Conservation (phyloP, 2,797 vertebrate species). For the Tapera naevia region DNA sequence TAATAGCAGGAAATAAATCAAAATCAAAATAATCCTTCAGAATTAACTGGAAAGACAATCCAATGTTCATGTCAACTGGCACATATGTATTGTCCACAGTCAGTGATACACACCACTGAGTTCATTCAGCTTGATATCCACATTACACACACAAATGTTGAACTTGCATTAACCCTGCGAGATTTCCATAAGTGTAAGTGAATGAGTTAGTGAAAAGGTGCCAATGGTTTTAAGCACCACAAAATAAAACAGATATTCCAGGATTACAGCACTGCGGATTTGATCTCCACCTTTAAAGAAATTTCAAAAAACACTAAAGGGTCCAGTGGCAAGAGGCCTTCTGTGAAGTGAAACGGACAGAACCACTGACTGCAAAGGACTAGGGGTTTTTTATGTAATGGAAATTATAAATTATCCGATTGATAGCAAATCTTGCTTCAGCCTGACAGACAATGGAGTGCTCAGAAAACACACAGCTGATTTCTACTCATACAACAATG, state of each 20-base stretch:
- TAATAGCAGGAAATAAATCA: neutral
- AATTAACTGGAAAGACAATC: neutral
- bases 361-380: neutral
- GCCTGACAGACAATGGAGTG: neutral
- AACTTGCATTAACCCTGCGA: neutral
- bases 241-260: neutral
- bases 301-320: neutral
- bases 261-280: neutral
- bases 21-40: neutral
- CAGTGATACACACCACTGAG: neutral
- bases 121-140: neutral
- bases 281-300: neutral
- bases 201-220: neutral
- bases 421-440: neutral
- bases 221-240: neutral
- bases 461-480: neutral
- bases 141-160: neutral
- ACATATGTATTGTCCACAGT: neutral
- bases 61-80: neutral
- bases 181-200: neutral
- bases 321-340: neutral
- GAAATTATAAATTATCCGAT: neutral
- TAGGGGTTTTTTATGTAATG: neutral
- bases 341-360: neutral
- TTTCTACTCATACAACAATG: neutral